These are phyloP conservation scores for Adrianichthys oophorus DNA, from an alignment of 2,797 vertebrate species.

Conservation along the genomic window DNA sequence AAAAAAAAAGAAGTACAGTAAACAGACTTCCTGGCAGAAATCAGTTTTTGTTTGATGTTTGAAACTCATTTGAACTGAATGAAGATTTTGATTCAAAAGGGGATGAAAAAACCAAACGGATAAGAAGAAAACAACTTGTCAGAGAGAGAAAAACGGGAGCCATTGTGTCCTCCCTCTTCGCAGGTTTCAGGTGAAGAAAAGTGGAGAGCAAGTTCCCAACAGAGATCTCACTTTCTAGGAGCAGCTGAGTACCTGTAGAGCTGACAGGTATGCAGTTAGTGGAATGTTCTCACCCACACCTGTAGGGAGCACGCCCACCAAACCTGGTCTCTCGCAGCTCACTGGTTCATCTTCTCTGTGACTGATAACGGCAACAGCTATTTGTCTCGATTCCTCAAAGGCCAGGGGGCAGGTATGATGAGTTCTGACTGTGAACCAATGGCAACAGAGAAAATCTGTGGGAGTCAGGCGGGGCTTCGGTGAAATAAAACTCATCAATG, in stretches of 20 bases:
- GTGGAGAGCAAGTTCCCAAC: constrained; percentile 47
- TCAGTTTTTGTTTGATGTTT: neutral
- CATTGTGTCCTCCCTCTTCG: constrained; percentile 39
- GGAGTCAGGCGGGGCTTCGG: constrained; percentile 72
- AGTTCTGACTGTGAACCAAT: constrained; percentile 66
- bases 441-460: constrained; percentile 42
- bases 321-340: constrained; percentile 61
- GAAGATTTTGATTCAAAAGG: neutral
- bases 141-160: constrained; percentile 38
- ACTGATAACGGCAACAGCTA: constrained; percentile 65
- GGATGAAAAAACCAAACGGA: constrained; percentile 9
- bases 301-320: constrained; percentile 65
- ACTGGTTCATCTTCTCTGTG: constrained; percentile 63
- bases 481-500: constrained; percentile 82
- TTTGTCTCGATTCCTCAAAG: constrained; percentile 54
- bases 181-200: constrained; percentile 42
- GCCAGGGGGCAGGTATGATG: constrained; percentile 67
- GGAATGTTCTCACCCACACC: constrained; percentile 80
- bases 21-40: constrained; percentile 22
- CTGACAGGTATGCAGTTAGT: constrained; percentile 75
- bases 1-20: constrained; percentile 4
- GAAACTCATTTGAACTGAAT: neutral
- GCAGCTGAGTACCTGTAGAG: constrained; percentile 66
- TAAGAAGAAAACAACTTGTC: constrained; percentile 20
- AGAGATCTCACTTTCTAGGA: constrained; percentile 57